phyloP scores from a whole-genome alignment of 2,888 invertebrate genomes.

The Agrotis segetum region DNA sequence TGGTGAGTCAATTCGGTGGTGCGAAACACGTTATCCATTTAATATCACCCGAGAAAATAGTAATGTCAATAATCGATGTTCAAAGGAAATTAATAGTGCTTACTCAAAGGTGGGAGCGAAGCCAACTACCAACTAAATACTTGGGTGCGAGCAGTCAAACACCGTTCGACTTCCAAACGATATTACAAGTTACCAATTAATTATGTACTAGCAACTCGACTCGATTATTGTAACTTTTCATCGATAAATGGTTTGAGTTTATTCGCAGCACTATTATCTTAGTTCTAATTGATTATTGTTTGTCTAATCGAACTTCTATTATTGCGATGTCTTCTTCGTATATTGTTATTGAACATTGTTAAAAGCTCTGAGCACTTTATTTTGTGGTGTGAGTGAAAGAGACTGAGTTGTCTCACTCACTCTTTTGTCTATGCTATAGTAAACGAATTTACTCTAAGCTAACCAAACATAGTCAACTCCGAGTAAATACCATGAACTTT shows the following conservation, averaged over 20 bases:
- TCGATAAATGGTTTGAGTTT: slow-evolving; percentile 24
- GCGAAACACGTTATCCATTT: neutral
- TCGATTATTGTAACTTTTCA: slow-evolving; percentile 29
- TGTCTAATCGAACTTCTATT: neutral
- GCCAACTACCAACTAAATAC: slow-evolving; percentile 9
- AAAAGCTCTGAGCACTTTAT: too few species aligned
- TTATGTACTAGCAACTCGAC: slow-evolving; percentile 27
- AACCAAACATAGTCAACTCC: too few species aligned
- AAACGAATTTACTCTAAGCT: too few species aligned
- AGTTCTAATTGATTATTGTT: neutral
- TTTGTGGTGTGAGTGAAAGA: too few species aligned
- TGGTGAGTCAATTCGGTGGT: neutral
- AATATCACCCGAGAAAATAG: slow-evolving; percentile 7
- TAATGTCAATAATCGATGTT: slow-evolving; percentile 24
- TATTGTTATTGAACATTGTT: too few species aligned
- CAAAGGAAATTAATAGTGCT: slow-evolving; percentile 33
- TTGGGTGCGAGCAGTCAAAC: slow-evolving; percentile 7
- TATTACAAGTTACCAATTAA: slow-evolving; percentile 35
- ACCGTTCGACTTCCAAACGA: slow-evolving; percentile 25
- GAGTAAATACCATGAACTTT: too few species aligned
- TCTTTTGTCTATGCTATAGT: too few species aligned
- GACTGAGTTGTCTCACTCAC: too few species aligned
- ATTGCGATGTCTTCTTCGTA: too few species aligned
- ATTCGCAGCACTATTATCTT: neutral
- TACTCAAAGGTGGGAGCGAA: slow-evolving; percentile 10